Evolutionary conservation across 2,113 vertebrate genomes (phyloP), one percentile per base, ranked within the genome.

Genomic region (Camarhynchus parvulus): DNA sequence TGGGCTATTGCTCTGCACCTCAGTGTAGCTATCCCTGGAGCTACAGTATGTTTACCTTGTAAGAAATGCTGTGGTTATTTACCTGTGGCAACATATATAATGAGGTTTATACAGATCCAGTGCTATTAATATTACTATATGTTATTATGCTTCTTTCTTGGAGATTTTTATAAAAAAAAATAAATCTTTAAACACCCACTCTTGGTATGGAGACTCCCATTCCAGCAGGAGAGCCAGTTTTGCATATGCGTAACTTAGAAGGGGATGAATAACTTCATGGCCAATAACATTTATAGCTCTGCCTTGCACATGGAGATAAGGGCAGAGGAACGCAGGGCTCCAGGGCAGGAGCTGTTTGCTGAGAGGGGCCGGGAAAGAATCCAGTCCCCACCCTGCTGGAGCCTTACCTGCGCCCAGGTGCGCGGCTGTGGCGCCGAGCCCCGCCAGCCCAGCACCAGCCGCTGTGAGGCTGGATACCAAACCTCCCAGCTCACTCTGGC

Each of bases 201-300:
- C 19, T 47, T 44, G 63, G 66, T 72, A 59, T 7, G 23, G 52
- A 88, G 64, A 47, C 33, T 88, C 83, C 67, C 87, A 49, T 90
- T 84, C 86, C 58, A 94, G 68, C 74, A 91, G 88, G 63, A 69
- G 66, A 91, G 47, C 44, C 50, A 62, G 47, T 42, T 96, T 95
- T 91, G 79, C 94, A 92, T 95, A 94, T 39, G 87, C 18, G 14
- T 72, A 91, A 82, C 95, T 94, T 78, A 59, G 91, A 95, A 92
- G 76, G 94, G 92, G 92, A 87, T 95, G 94, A 94, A 94, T 95
- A 96, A 93, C 96, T 97, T 96, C 92, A 96, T 87, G 93, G 96
- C 95, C 93, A 96, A 95, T 93, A 96, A 97, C 92, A 75, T 96
- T 96, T 93, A 96, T 95, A 95, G 87, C 95, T 94, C 67, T 95